Base-by-base conservation (phyloP, 1,140 invertebrate species). In the Acromyrmex charruanus region DNA sequence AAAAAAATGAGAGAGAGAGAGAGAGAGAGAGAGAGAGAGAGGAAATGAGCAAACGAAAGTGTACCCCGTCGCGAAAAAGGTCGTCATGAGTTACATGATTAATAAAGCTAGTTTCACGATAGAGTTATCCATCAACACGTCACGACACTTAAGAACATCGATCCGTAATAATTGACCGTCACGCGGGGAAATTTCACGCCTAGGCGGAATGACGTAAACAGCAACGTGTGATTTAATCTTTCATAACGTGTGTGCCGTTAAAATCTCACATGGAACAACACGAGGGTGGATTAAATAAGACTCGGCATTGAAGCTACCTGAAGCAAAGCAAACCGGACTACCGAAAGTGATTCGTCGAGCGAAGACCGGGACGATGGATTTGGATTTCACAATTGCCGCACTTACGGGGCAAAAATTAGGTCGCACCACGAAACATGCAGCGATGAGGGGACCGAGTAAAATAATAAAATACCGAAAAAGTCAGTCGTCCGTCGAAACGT, bases 401-500 rank as follows among this genome's bases (percentile, higher is more conserved):
- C 14, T 51, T 16, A 51, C 14, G 49, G 14, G 25, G 25, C 2
- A 16, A 55, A 51, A 89, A 89, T 85, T 87, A 61, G 89, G 88
- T 89, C 79, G 85, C 3, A 49, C 44, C 82, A 66, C 85, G 31
- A 87, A 89, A 84, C 55, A 63, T 63, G 72, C 53, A 35, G 31
- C 31, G 16, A 35, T 80, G 44, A 16, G 63, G 69, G 12, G 3
- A 3, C 28, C 5, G 18, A 35, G 25, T 28, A 25, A 25, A 25
- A 25, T 25, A 25, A 28, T 49, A 18, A 2, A 28, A 28, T 21
- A 2, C 2, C 16, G 77, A 4, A 49, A 25, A n/a, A n/a, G 18
- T 51, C 12, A 31, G 25, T 21, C 25, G 16, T 9, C 39, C 39
- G 39, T 44, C 9, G 9, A 44, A 44, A 44, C 51, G 25, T 58